phyloP scores from a whole-genome alignment of 2,797 vertebrate genomes.

The Sebastolobus altivelis region DNA sequence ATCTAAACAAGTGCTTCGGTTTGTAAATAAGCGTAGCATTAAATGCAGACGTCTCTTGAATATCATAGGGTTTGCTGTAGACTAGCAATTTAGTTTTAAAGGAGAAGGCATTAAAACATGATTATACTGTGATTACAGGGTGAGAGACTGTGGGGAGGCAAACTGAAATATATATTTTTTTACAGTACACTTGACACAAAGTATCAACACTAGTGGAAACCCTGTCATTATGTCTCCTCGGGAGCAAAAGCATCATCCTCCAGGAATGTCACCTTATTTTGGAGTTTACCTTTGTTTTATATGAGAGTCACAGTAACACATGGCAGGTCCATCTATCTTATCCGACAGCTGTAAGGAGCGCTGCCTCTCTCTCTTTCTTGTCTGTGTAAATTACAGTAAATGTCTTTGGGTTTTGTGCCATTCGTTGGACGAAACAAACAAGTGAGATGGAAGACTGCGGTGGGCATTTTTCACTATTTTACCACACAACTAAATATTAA shows the following conservation, averaged over 20 bases:
- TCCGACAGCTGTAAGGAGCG: neutral
- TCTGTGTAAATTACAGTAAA: neutral
- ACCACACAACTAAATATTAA: neutral
- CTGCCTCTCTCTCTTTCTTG: neutral
- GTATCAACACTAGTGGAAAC: constrained; percentile 27
- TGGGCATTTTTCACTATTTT: neutral
- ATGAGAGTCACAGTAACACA: neutral
- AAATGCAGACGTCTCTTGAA: constrained; percentile 13
- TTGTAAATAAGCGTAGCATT: constrained; percentile 31
- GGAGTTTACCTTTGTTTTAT: constrained; percentile 4
- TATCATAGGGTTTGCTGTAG: constrained; percentile 28
- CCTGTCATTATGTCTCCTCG: constrained; percentile 42
- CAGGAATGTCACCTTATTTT: neutral
- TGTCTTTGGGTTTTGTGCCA: neutral
- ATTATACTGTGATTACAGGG: constrained; percentile 58
- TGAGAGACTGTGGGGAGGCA: constrained; percentile 7
- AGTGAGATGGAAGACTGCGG: neutral
- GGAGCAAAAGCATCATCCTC: constrained; percentile 24
- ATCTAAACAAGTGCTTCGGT: constrained; percentile 7
- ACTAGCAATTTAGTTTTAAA: constrained; percentile 52
- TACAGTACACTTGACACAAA: constrained; percentile 32
- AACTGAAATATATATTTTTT: constrained; percentile 9
- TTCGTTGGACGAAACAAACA: neutral
- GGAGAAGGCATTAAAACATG: constrained; percentile 46
- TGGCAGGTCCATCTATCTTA: neutral